Evolutionary conservation across 92 coral and sea anemone species (phyloP), one percentile per base, ranked within the genome.

Genomic region (Epizoanthus stellaris): DNA sequence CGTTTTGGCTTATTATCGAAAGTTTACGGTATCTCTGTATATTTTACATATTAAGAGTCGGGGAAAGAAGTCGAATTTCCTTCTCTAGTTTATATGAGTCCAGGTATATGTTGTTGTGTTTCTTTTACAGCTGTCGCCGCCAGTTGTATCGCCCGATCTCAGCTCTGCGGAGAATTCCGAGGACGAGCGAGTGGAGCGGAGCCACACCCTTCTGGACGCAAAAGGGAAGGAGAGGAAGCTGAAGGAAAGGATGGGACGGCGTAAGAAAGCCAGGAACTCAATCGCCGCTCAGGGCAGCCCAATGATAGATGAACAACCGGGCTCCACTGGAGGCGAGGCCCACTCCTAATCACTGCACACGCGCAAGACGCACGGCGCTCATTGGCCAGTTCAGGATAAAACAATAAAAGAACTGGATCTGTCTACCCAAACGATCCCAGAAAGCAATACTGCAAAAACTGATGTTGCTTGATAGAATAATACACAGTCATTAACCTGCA

Each of bases 181-280:
- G 81, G 95, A 94, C 54, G 98, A 94, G 34, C 93, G 85, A 4
- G 75, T 82, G 19, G 98, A 94, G 53, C 93, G 90, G 4, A 82
- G 93, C 68, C 91, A 91, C 72, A 92, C 90, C 59, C 93, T 95
- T 58, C 92, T 94, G 40, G 99, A 96, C 89, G 98, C 89, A 11
- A 96, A 96, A 83, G 93, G 97, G 16, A 93, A 95, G 12, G 92
- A 94, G 81, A 93, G 88, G 80, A 96, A 96, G 45, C 92, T 96
- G 45, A 96, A 96, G 38, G 99, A 96, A 66, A 93, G 99, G 11
- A 92, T 96, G 93, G 98, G 98, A 19, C 86, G 95, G 43, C 91
- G 99, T 7, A 91, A 92, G 57, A 88, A 89, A 57, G 94, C 93
- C 25, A 90, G 92, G 20, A 84, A 89, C 14, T 87, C 83, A 20